Percentiles rank a stretch among this genome's conserved stretches.
phyloP scores from a whole-genome alignment of 2,113 vertebrate genomes.

The Deroptyus accipitrinus region DNA sequence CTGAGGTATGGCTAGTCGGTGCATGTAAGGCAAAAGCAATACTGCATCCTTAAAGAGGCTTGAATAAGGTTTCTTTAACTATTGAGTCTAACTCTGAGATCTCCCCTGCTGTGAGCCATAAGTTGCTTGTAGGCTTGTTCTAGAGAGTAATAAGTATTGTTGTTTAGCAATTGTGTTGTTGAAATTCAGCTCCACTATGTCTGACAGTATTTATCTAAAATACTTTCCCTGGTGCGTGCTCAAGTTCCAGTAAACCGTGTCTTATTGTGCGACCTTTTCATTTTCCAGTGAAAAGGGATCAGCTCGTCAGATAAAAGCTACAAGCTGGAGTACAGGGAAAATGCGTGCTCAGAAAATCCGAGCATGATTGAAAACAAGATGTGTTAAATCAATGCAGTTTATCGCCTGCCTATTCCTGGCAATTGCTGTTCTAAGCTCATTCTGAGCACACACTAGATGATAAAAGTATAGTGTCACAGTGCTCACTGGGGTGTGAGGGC shows the following conservation, averaged over 20 bases:
- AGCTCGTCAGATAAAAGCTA: conserved; percentile 88
- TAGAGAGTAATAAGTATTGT: conserved; percentile 84
- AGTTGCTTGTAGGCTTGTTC: conserved; percentile 77
- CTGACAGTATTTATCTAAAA: conserved; percentile 90
- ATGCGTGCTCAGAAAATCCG: conserved; percentile 86
- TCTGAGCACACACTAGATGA: conserved; percentile 83
- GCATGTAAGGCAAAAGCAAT: conserved; percentile 20
- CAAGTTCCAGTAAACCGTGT: conserved; percentile 88
- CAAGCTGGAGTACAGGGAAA: conserved; percentile 84
- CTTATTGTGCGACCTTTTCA: conserved; percentile 90
- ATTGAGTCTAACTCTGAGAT: conserved; percentile 30
- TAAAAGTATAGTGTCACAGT: conserved; percentile 83
- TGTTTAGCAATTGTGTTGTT: conserved; percentile 83
- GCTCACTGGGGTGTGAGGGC: conserved; percentile 75
- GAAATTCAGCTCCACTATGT: conserved; percentile 85
- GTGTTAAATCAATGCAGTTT: conserved; percentile 90
- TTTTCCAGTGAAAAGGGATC: conserved; percentile 86
- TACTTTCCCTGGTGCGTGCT: conserved; percentile 84
- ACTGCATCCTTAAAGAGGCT: conserved; percentile 44
- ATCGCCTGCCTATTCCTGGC: conserved; percentile 85
- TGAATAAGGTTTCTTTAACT: conserved; percentile 49
- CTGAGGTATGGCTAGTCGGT: neutral
- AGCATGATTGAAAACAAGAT: conserved; percentile 90
- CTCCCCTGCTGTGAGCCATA: conserved; percentile 74
- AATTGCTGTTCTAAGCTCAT: conserved; percentile 86